Evolutionary conservation across 2,113 vertebrate species (phyloP).

Genomic region (Petrocephalus microphthalmus): DNA sequence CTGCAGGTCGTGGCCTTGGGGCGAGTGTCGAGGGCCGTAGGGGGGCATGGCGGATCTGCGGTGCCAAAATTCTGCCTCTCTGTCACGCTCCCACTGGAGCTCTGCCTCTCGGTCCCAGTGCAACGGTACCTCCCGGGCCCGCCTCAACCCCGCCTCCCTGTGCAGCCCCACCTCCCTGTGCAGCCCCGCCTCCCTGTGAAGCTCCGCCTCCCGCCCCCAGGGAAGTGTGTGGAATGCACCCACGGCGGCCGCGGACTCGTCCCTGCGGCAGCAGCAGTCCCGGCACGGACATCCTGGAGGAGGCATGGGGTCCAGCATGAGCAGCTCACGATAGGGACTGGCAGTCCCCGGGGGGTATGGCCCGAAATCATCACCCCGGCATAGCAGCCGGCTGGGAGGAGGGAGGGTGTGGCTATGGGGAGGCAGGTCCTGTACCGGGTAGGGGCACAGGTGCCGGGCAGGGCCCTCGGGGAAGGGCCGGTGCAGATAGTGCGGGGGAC

Average conservation of each 20-base stretch:
- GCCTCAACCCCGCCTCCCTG: slow-evolving; percentile 47
- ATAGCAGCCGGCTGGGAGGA: slow-evolving; percentile 46
- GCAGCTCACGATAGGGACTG: slow-evolving; percentile 65
- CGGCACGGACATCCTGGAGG: slow-evolving; percentile 64
- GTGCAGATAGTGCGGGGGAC: slow-evolving; percentile 58
- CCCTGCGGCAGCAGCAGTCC: slow-evolving; percentile 65
- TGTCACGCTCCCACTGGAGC: slow-evolving; percentile 63
- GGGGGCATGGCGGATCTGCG: slow-evolving; percentile 54
- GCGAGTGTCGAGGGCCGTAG: slow-evolving; percentile 49
- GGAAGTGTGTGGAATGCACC: slow-evolving; percentile 55
- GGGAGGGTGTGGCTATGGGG: slow-evolving; percentile 51
- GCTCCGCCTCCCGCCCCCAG: slow-evolving; percentile 34
- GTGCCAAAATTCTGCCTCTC: slow-evolving; percentile 66
- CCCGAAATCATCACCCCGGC: slow-evolving; percentile 51
- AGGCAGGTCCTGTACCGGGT: slow-evolving; percentile 50
- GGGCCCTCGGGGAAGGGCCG: slow-evolving; percentile 65
- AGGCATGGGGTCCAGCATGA: slow-evolving; percentile 64
- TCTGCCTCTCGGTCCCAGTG: slow-evolving; percentile 65
- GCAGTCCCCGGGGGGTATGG: slow-evolving; percentile 52
- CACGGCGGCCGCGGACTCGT: slow-evolving; percentile 45
- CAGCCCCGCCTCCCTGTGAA: slow-evolving; percentile 58
- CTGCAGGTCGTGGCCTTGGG: slow-evolving; percentile 54
- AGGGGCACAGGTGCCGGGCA: slow-evolving; percentile 61
- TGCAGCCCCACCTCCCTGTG: slow-evolving; percentile 49
- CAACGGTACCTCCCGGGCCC: slow-evolving; percentile 58